Base-by-base conservation (phyloP, 2,888 invertebrate genomes). In the Aphidoletes aphidimyza region DNA sequence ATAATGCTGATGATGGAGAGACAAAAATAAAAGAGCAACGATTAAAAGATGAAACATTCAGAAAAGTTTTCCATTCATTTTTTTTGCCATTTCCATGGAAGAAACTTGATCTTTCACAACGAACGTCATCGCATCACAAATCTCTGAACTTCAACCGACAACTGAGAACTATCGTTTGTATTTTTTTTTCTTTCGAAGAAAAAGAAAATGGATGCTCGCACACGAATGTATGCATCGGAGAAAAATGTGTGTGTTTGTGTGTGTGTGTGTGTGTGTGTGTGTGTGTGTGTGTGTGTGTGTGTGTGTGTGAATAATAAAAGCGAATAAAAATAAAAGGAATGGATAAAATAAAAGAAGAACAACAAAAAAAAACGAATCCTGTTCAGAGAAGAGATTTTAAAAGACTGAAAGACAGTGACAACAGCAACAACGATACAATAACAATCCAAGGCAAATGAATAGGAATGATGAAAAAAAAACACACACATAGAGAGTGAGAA, bases 391-490 rank as follows among this genome's bases (percentile, higher is more conserved):
- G 22, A 26, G 5, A 54, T 0, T 22, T 54, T 3, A 54, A 54
- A 54, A 14, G 26, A 54, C n/a, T 54, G 54, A 54, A 54, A 54
- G 26, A 54, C 22, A 26, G 54, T 54, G 54, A 54, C 54, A 54
- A 54, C 54, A 54, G 54, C 54, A 54, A 54, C 54, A 54, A 54
- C 26, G 26, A 22, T 26, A 54, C 54, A 42, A 42, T 42, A 42
- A 14, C 42, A 42, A 42, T 14, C 42, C 42, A 54, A 54, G 54
- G 22, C 54, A 54, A 54, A 26, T 26, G 5, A 47, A 19, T 47
- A 14, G 47, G 47, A 54, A 54, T 54, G 54, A 54, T 1, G 22
- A 54, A 14, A 17, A 5, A 22, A 54, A 54, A 54, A 22, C 22
- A 54, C n/a, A 54, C 26, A 47, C 47, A 14, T 2, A 47, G 5